Evolutionary conservation across 2,113 vertebrate species (phyloP).

Genomic region (Marmota flaviventris): DNA sequence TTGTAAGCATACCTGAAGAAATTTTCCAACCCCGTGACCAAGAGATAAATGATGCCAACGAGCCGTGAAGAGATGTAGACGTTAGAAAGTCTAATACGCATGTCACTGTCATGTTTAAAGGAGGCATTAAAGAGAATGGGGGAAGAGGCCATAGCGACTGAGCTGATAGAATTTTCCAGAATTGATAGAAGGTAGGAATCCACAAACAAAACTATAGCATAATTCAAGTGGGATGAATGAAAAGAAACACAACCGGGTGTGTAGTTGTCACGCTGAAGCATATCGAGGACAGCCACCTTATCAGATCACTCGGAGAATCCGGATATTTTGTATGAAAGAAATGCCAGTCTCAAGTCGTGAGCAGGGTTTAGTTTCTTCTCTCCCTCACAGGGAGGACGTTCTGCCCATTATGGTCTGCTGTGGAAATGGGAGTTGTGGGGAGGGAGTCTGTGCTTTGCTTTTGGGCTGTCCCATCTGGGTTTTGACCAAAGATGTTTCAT

Average conservation of each 20-base stretch:
- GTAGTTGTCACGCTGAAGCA: neutral
- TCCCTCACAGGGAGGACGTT: neutral
- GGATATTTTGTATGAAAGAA: neutral
- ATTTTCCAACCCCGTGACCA: neutral
- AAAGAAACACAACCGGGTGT: neutral
- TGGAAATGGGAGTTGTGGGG: neutral
- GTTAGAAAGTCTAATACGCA: neutral
- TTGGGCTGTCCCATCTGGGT: conserved; percentile 39
- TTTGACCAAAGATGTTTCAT: conserved; percentile 70
- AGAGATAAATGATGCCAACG: neutral
- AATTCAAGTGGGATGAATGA: neutral
- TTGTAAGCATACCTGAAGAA: neutral
- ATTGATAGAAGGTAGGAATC: neutral
- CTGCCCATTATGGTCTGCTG: neutral
- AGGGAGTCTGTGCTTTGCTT: conserved; percentile 12
- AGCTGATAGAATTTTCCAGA: neutral
- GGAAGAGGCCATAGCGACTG: neutral
- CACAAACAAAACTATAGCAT: neutral
- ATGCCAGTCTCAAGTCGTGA: neutral
- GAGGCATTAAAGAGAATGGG: neutral
- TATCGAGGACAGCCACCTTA: fast-evolving
- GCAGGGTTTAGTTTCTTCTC: neutral
- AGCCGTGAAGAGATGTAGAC: neutral
- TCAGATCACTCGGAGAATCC: too few relatives aligned
- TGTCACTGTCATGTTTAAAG: neutral